Base-by-base conservation (phyloP, 2,888 invertebrate genomes). In the Suillia variegata region DNA sequence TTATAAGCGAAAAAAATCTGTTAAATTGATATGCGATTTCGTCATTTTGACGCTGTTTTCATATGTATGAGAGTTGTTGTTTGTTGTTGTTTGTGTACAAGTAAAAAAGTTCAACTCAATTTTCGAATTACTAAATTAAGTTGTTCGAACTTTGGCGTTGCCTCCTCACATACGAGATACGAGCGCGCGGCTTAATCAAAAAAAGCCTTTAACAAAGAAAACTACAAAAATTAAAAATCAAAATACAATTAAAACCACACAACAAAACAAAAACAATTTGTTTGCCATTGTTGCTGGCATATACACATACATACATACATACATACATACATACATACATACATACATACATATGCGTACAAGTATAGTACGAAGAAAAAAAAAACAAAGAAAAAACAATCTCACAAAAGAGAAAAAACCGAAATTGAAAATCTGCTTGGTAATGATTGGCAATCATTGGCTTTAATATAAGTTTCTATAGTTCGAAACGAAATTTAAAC, bases 381-480 rank as follows among this genome's bases (percentile, higher is more conserved):
- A n/a, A 38, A 38, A 38, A 38, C 4, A 38, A 13, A 4, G 6
- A 31, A 8, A 31, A 6, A 31, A 31, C 10, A 38, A 38, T 13
- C 38, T 4, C n/a, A 57, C 26, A 52, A 52, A 54, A 42, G 45
- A 57, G 22, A 51, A 21, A 42, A 54, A 24, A 54, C 48, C 33
- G 52, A 61, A 56, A 56, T 60, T 63, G 49, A 58, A 59, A 56
- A 61, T 63, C 53, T 66, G 70, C 67, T 61, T 52, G 24, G 67
- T 68, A 66, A 70, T 64, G 66, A 60, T 67, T 61, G 50, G 56
- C 73, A 75, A 78, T 76, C 76, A 67, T 59, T 68, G 71, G 65
- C 57, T 59, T 59, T 53, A 61, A 60, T 58, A 60, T 61, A 15
- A 51, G 51, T 34, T 26, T 33, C n/a, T 15, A 42, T 49, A 56